Conservation (phyloP, 2,113 vertebrate genomes). For the Microtus montanus region DNA sequence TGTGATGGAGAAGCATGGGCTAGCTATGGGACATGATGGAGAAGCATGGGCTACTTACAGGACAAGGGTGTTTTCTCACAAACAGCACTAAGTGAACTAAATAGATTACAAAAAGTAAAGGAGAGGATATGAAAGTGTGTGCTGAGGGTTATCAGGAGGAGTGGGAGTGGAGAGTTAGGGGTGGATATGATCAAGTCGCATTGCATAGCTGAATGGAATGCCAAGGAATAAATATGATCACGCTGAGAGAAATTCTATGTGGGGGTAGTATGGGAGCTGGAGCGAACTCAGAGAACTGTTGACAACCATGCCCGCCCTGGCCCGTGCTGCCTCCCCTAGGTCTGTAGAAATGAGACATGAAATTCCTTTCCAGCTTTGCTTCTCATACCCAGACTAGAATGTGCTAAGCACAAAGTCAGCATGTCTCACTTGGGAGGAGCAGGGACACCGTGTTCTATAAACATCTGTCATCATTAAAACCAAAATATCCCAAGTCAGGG, state of each 20-base stretch:
- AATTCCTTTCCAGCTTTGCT: slow-evolving; percentile 36
- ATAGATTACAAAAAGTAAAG: not conserved
- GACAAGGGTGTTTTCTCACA: not conserved
- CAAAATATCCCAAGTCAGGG: slow-evolving; percentile 60
- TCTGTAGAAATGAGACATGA: not conserved
- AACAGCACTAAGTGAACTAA: not conserved
- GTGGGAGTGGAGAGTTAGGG: not conserved
- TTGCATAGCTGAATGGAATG: not conserved
- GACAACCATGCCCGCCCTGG: not conserved
- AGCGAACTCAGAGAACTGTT: not conserved
- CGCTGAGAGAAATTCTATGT: not conserved
- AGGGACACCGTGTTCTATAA: slow-evolving; percentile 71
- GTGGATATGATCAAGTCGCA: not conserved
- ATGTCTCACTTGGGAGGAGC: slow-evolving; percentile 27
- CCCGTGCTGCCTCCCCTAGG: not conserved
- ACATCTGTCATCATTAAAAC: slow-evolving; percentile 63
- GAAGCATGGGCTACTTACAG: not conserved
- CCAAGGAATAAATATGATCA: not conserved
- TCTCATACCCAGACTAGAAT: not conserved
- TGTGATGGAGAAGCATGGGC: not conserved
- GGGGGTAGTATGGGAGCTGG: not conserved
- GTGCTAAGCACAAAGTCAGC: slow-evolving; percentile 53
- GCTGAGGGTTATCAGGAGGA: not conserved
- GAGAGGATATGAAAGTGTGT: not conserved
- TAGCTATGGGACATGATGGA: not conserved